Base-by-base conservation (phyloP, 2,113 vertebrate species). In the Lepus timidus region DNA sequence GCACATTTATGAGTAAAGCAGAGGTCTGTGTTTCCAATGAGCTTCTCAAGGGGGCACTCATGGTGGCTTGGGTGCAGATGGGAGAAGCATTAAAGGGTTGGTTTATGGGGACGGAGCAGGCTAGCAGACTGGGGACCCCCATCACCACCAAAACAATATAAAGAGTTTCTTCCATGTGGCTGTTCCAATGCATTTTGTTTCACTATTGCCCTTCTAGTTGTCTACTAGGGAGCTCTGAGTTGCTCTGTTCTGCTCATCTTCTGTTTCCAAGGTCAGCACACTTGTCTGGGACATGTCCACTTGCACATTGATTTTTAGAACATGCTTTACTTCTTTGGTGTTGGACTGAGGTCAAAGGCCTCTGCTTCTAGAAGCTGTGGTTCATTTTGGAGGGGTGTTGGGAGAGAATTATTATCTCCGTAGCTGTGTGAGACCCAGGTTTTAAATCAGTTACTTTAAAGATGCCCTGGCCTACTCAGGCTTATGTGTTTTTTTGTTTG, bases 371-470 rank as follows among this genome's bases (percentile, higher is more conserved):
- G 68, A 93, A 71, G 31, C 17, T 88, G 31, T 88, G 7, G 44
- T 27, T 29, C 55, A 17, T 68, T 58, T 55, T n/a, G 4, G 6
- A 49, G 3, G 17, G 9, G 70, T 36, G 25, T 25, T 76, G 27
- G 36, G n/a, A 73, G 61, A 81, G 17, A 86, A 91, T 61, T 39
- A 58, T 44, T 58, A 62, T 33, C 7, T 81, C 52, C 65, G 23
- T 0, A 71, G 36, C 22, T 90, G 6, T 17, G 2, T 13, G 76
- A 49, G 23, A 67, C 82, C 25, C 14, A 85, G 61, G 62, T 61
- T 90, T 91, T 68, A 94, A 90, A 78, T 85, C 9, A 51, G 1
- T 81, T 76, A 80, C 27, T 22, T 82, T 64, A 9, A 68, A n/a
- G 5, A 25, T 1, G 1, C 8, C 0, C 3, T 51, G 44, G 22